Evolutionary conservation across 2,797 vertebrate species (phyloP).

Genomic region (Danio kyathit): DNA sequence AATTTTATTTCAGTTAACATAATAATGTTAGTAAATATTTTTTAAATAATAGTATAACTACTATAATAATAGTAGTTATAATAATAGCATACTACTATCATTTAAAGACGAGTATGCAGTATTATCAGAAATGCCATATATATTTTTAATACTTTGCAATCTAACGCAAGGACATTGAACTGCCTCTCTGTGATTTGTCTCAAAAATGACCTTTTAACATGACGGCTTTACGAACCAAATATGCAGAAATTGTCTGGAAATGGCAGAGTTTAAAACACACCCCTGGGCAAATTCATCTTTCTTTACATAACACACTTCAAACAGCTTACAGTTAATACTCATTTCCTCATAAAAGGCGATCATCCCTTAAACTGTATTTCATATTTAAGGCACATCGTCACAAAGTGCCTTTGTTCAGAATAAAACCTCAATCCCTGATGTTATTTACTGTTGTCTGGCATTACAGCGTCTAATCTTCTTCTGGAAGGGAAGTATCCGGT

Average conservation of each 20-base stretch:
- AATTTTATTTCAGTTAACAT: no score
- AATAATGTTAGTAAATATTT: no score
- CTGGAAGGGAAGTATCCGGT: constrained; percentile 49
- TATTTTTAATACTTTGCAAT: background rate
- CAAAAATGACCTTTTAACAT: background rate
- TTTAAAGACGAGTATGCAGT: no score
- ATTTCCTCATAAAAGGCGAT: constrained; percentile 56
- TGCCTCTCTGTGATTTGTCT: background rate
- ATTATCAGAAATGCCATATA: no score
- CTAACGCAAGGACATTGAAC: background rate
- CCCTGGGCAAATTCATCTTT: constrained; percentile 55
- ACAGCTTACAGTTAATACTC: constrained; percentile 58
- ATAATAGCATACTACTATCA: no score
- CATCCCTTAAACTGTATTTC: constrained; percentile 59
- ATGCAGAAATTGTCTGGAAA: constrained; percentile 41
- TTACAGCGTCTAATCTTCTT: constrained; percentile 64
- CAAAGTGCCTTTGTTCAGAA: constrained; percentile 58
- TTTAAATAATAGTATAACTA: no score
- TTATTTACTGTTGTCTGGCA: constrained; percentile 64
- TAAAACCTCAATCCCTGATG: constrained; percentile 47
- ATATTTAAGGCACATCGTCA: constrained; percentile 47
- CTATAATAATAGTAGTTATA: no score
- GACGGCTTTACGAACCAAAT: constrained; percentile 2
- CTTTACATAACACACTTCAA: constrained; percentile 54
- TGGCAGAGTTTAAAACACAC: constrained; percentile 52